phyloP scores from a whole-genome alignment of 1,140 invertebrate species.

The Hylyphantes graminicola region DNA sequence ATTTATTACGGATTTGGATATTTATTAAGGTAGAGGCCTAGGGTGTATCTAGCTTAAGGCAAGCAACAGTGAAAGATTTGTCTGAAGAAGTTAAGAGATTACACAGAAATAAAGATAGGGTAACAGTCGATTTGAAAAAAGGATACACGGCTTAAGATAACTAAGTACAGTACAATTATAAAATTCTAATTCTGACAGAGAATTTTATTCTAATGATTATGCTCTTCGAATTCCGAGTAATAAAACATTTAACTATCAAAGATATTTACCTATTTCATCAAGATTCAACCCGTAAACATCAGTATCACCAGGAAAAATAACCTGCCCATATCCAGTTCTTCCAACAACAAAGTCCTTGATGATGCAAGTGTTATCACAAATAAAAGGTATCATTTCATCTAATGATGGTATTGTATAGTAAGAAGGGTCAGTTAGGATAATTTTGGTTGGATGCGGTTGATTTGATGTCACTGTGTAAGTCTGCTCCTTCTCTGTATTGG shows the following conservation, averaged over 20 bases:
- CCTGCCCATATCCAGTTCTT: slow-evolving; percentile 89
- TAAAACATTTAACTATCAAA: neutral
- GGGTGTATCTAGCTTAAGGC: too few species aligned
- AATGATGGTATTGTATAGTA: slow-evolving; percentile 89
- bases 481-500: neutral
- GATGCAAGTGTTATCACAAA: slow-evolving; percentile 80
- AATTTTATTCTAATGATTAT: too few species aligned
- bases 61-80: too few species aligned
- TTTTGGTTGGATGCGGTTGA: slow-evolving; percentile 69
- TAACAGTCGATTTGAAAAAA: too few species aligned
- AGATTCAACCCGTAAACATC: slow-evolving; percentile 90
- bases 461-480: neutral
- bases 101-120: too few species aligned
- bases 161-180: too few species aligned
- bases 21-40: too few species aligned
- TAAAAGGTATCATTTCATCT: slow-evolving; percentile 77
- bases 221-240: too few species aligned
- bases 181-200: too few species aligned
- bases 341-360: slow-evolving; percentile 93
- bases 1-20: too few species aligned
- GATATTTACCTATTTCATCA: slow-evolving; percentile 80
- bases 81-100: too few species aligned
- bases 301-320: slow-evolving; percentile 87
- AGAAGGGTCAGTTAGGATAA: slow-evolving; percentile 74
- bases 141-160: too few species aligned